phyloP scores from a whole-genome alignment of 2,113 vertebrate species.

The Alaudala cheleensis region DNA sequence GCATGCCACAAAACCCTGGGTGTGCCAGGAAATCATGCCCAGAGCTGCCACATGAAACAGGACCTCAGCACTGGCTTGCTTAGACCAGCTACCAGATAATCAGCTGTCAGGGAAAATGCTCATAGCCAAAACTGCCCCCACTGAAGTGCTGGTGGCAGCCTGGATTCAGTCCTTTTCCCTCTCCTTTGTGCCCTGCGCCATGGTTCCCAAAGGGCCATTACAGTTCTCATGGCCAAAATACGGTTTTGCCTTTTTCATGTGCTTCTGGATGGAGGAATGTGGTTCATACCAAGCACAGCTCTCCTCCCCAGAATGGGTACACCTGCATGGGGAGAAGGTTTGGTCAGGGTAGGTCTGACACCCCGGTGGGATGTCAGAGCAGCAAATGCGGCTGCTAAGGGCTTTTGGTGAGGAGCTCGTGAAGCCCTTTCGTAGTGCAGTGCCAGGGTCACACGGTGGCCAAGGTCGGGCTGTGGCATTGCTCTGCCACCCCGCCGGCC shows the following conservation, averaged over 20 bases:
- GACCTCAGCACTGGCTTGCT: not conserved
- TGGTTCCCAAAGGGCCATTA: fast-evolving
- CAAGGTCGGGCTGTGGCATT: fast-evolving
- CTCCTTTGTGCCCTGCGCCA: no score
- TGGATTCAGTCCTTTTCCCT: not conserved
- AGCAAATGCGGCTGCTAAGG: not conserved
- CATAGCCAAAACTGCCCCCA: fast-evolving
- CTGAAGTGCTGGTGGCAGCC: fast-evolving
- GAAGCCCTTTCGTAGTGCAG: fast-evolving
- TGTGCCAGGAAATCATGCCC: not conserved
- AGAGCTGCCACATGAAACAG: not conserved
- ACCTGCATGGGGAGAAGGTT: not conserved
- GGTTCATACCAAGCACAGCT: not conserved
- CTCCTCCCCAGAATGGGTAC: fast-evolving
- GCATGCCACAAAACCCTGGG: not conserved
- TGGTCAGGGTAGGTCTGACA: not conserved
- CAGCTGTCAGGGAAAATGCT: not conserved
- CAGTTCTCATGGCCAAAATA: fast-evolving
- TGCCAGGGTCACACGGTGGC: fast-evolving
- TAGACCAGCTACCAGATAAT: not conserved
- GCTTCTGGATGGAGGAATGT: not conserved
- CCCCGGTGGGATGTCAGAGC: fast-evolving
- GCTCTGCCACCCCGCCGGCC: not conserved
- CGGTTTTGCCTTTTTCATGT: fast-evolving
- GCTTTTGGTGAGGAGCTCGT: not conserved